These are phyloP conservation scores for Ethmia dodecea DNA, from an alignment of 2,888 invertebrate species.

Conservation along the genomic window DNA sequence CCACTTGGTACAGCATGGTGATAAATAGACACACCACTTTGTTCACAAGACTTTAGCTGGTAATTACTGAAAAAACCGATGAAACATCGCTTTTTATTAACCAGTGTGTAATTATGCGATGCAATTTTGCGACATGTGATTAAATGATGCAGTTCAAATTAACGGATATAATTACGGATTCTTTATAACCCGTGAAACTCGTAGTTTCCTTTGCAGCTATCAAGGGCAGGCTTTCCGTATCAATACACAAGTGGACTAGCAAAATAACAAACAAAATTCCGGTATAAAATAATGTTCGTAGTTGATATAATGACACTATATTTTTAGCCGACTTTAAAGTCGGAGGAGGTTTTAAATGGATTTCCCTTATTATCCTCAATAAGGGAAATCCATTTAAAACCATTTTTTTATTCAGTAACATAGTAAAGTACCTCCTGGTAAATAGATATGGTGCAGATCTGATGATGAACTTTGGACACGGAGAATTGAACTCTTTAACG, in stretches of 20 bases:
- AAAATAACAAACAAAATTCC: background rate
- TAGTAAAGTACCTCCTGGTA: no score
- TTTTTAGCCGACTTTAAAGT: no score
- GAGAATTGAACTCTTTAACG: no score
- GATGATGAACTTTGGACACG: no score
- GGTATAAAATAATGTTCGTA: no score
- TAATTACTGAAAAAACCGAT: constrained; percentile 24
- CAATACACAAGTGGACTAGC: constrained; percentile 26
- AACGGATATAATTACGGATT: constrained; percentile 18
- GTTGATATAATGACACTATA: no score
- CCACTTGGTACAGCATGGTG: constrained; percentile 50
- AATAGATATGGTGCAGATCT: no score
- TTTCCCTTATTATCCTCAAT: no score
- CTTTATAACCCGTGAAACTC: constrained; percentile 37
- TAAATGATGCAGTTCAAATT: constrained; percentile 15
- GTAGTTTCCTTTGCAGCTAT: constrained; percentile 31
- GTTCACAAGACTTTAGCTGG: constrained; percentile 40
- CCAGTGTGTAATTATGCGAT: constrained; percentile 22
- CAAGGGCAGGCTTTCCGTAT: constrained; percentile 35
- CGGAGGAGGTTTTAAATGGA: no score
- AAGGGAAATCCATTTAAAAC: no score
- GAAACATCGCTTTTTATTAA: constrained; percentile 35
- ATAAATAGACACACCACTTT: constrained; percentile 27
- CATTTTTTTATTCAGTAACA: no score
- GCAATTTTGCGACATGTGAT: constrained; percentile 33